Evolutionary conservation across 2,113 vertebrate genomes (phyloP), one percentile per base, ranked within the genome.

Genomic region (Synodontis membranacea): DNA sequence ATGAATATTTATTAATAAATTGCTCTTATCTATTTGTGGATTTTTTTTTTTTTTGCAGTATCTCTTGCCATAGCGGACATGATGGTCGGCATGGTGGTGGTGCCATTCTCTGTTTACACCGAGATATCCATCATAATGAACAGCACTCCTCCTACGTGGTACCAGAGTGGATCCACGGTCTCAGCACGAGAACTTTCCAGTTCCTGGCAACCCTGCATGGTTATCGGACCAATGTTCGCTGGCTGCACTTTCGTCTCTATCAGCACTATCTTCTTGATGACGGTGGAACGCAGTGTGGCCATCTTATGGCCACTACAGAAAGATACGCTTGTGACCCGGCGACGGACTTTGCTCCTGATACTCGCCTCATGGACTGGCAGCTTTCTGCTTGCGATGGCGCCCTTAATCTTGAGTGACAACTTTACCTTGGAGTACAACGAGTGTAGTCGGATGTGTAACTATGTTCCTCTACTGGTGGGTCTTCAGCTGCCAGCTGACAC

Each of bases 201-300:
- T 15, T 81, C 91, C 1, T 94, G 93, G 92, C 93, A 95, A 82
- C 95, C 95, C 64, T 96, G 96, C 92, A 93, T 95, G 92, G 84
- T 96, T 86, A 95, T 95, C 19, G 96, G 96, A 25, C 95, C 94
- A 0, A 92, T 96, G 84, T 97, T 96, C 34, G 96, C 95, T 0
- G 95, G 95, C 48, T 96, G 95, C 91, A 96, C 96, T 14, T 96
- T 96, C n/a, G 95, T 96, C 42, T 96, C 96, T 72, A 96, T 97
- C 88, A 96, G 92, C 91, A 96, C 95, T 87, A 96, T 97, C 78
- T 96, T 96, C 90, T 91, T 97, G 85, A 93, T 97, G 93, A 95
- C 95, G 0, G 80, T 96, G 68, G 96, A 97, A 91, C 93, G 95
- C 66, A 94, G 95, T 12, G 93, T 96, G 76, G 96, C 96, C 34